phyloP scores from a whole-genome alignment of 2,113 vertebrate genomes.

The Gymnocephalus cernua region DNA sequence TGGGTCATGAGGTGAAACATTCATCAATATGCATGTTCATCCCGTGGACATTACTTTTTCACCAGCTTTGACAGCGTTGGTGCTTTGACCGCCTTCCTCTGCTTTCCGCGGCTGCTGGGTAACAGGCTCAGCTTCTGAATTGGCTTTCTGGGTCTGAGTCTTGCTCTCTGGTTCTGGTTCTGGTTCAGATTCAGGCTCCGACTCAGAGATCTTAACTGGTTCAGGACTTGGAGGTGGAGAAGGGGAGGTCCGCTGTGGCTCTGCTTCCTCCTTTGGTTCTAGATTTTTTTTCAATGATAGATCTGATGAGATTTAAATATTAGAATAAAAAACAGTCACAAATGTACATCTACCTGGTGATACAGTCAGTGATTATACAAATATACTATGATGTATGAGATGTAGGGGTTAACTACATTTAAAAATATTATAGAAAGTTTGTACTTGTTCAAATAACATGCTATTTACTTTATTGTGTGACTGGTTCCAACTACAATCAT shows the following conservation, averaged over 20 bases:
- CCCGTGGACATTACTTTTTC: conserved; percentile 65
- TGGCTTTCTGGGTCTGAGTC: conserved; percentile 36
- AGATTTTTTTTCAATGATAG: conserved; percentile 16
- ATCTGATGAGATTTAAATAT: not conserved
- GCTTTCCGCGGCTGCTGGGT: conserved; percentile 79
- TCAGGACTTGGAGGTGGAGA: conserved; percentile 52
- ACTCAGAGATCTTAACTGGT: conserved; percentile 30
- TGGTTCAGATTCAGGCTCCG: not conserved
- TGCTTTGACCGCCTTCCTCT: conserved; percentile 14
- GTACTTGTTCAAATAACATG: not conserved
- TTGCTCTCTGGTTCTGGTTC: conserved; percentile 24
- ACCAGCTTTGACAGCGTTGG: conserved; percentile 43
- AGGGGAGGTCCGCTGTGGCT: conserved; percentile 15
- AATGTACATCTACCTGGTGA: not conserved
- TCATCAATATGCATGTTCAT: not conserved
- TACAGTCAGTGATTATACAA: not conserved
- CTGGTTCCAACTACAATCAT: not conserved
- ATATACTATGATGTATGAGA: not conserved
- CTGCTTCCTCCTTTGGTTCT: conserved; percentile 52
- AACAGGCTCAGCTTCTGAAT: conserved; percentile 56
- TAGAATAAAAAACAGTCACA: not conserved
- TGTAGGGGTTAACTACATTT: not conserved
- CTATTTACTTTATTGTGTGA: not conserved
- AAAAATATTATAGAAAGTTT: not conserved
- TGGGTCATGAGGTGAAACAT: not conserved